Percentiles rank a stretch among this genome's conserved stretches.
phyloP scores from a whole-genome alignment of 2,888 invertebrate species.

The Rhamphomyia laevipes region DNA sequence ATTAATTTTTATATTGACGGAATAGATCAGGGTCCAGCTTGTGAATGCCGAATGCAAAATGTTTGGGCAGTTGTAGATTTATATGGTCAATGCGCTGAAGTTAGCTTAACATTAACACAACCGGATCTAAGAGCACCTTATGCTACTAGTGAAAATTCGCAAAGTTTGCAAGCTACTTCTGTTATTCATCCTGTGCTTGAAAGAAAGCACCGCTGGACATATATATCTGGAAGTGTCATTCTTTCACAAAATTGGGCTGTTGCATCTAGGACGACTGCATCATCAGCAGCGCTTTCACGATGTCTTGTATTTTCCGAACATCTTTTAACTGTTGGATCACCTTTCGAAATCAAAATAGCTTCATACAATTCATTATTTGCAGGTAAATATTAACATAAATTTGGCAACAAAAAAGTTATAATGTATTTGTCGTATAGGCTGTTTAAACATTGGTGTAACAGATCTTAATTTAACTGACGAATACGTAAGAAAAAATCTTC shows the following conservation, averaged over 20 bases:
- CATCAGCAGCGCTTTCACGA: constrained; percentile 31
- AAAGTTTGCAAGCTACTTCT: constrained; percentile 44
- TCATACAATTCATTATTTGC: constrained; percentile 36
- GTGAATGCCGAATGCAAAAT: constrained; percentile 62
- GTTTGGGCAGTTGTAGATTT: constrained; percentile 91
- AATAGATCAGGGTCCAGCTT: constrained; percentile 76
- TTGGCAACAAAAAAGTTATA: background rate
- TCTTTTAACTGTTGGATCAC: constrained; percentile 32
- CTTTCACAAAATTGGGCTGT: constrained; percentile 36
- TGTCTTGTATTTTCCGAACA: constrained; percentile 37
- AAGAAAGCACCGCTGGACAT: constrained; percentile 37
- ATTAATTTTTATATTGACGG: constrained; percentile 81
- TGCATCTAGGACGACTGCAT: constrained; percentile 31
- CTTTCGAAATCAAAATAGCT: constrained; percentile 35
- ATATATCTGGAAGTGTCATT: constrained; percentile 33
- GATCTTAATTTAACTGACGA: constrained; percentile 52
- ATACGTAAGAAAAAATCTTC: constrained; percentile 51
- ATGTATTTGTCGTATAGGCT: constrained; percentile 46
- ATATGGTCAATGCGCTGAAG: constrained; percentile 91
- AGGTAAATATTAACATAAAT: constrained; percentile 19
- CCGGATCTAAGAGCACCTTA: constrained; percentile 32
- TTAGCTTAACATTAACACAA: constrained; percentile 40
- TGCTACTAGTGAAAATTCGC: constrained; percentile 42
- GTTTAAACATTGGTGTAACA: constrained; percentile 68
- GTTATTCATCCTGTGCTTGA: constrained; percentile 43